These are phyloP conservation scores for Neotoma lepida DNA, from an alignment of 2,113 vertebrate genomes.

Conservation along the genomic window DNA sequence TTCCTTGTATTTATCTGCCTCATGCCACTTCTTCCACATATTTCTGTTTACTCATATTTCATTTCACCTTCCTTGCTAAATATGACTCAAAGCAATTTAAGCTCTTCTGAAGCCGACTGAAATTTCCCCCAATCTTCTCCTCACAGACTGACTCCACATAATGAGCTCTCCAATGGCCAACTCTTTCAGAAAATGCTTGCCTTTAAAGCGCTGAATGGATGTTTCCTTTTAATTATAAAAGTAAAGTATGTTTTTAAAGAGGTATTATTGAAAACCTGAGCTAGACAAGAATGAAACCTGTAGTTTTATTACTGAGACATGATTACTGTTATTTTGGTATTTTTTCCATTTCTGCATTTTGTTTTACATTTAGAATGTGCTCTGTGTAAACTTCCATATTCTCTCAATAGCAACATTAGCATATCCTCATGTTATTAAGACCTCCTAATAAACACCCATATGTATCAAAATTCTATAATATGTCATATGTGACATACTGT, in stretches of 20 bases:
- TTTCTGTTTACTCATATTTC: background rate
- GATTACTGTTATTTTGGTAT: background rate
- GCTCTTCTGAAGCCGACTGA: conserved; percentile 14
- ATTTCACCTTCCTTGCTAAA: conserved; percentile 6
- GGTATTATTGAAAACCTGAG: background rate
- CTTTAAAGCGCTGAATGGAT: background rate
- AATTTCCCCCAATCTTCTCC: background rate
- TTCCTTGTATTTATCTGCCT: background rate
- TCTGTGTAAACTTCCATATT: background rate
- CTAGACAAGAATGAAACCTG: conserved; percentile 28
- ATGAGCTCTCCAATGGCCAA: background rate
- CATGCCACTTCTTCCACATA: background rate
- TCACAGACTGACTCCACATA: background rate
- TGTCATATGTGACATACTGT: background rate
- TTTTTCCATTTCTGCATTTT: background rate
- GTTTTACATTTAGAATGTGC: conserved; percentile 21
- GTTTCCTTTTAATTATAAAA: conserved; percentile 43
- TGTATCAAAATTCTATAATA: conserved; percentile 18
- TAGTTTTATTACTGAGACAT: conserved; percentile 22
- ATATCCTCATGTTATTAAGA: conserved; percentile 44
- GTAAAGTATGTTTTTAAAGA: background rate
- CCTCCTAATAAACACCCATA: conserved; percentile 23
- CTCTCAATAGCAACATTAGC: background rate
- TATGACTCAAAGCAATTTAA: background rate
- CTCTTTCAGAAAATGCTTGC: conserved; percentile 4